phyloP scores from a whole-genome alignment of 2,888 invertebrate genomes.

The Deroplatys truncata region DNA sequence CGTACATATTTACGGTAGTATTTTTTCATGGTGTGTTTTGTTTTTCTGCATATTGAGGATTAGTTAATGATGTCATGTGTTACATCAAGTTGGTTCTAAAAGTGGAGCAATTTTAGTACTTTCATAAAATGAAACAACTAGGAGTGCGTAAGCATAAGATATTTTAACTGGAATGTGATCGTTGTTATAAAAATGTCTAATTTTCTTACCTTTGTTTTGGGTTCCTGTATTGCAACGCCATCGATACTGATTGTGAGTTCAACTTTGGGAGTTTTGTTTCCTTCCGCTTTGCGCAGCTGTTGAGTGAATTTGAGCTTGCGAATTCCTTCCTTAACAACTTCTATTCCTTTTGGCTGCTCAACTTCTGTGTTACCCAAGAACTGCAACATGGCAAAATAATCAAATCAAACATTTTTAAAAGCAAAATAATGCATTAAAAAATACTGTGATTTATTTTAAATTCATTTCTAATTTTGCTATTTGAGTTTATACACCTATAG shows the following conservation, averaged over 20 bases:
- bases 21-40: too few relatives aligned
- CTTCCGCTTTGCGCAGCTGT: conserved; percentile 86
- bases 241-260: conserved; percentile 97
- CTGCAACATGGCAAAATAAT: conserved; percentile 48
- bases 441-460: neutral
- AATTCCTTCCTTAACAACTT: conserved; percentile 96
- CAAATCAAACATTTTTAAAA: neutral
- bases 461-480: neutral
- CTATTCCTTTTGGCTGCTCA: conserved; percentile 95
- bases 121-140: too few relatives aligned
- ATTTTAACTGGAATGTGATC: too few relatives aligned
- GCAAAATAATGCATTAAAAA: neutral
- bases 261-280: conserved; percentile 84
- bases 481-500: too few relatives aligned
- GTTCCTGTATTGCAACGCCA: conserved; percentile 84
- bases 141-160: too few relatives aligned
- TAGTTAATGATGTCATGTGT: too few relatives aligned
- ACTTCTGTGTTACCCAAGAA: conserved; percentile 94
- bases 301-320: conserved; percentile 92
- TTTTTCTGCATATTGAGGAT: too few relatives aligned
- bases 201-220: conserved; percentile 16
- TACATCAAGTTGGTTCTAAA: too few relatives aligned
- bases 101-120: too few relatives aligned
- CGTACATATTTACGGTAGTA: too few relatives aligned
- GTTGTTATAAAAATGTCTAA: too few relatives aligned